phyloP scores from a whole-genome alignment of 2,888 invertebrate genomes.

The Drosophila demipolita region DNA sequence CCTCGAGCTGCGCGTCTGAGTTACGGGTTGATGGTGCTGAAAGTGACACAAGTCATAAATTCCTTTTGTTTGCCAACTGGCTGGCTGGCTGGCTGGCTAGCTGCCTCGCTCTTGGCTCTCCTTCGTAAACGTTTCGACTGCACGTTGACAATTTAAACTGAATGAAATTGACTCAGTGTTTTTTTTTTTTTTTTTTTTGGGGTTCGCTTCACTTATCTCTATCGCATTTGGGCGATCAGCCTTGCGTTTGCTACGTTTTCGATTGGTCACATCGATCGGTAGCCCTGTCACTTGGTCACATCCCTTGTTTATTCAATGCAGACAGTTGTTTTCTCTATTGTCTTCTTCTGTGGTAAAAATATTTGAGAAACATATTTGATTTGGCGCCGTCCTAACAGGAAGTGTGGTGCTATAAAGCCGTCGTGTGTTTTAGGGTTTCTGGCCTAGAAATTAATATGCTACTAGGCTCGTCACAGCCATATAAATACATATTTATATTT shows the following conservation, averaged over 20 bases:
- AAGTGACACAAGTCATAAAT: constrained; percentile 83
- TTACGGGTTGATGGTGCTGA: constrained; percentile 81
- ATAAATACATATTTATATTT: neutral
- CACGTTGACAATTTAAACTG: constrained; percentile 71
- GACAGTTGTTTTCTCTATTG: constrained; percentile 43
- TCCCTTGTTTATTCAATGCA: constrained; percentile 69
- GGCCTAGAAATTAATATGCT: constrained; percentile 40
- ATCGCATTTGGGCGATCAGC: constrained; percentile 53
- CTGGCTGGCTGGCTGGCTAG: constrained; percentile 10
- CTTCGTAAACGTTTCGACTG: constrained; percentile 13
- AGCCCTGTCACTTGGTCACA: constrained; percentile 64
- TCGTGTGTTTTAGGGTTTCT: constrained; percentile 23
- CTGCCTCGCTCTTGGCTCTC: neutral
- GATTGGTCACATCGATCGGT: constrained; percentile 72
- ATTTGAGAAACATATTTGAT: constrained; percentile 52
- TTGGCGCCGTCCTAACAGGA: constrained; percentile 72
- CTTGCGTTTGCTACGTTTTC: constrained; percentile 59
- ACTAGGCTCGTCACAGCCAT: constrained; percentile 2
- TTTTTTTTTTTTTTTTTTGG: neutral
- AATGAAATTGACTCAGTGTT: constrained; percentile 71
- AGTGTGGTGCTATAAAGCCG: constrained; percentile 61
- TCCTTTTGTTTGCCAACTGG: constrained; percentile 65
- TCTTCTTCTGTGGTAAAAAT: constrained; percentile 37
- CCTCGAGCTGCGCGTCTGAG: constrained; percentile 65
- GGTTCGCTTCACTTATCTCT: constrained; percentile 52